Base-by-base conservation (phyloP, 2,113 vertebrate species). In the Scopus umbretta region DNA sequence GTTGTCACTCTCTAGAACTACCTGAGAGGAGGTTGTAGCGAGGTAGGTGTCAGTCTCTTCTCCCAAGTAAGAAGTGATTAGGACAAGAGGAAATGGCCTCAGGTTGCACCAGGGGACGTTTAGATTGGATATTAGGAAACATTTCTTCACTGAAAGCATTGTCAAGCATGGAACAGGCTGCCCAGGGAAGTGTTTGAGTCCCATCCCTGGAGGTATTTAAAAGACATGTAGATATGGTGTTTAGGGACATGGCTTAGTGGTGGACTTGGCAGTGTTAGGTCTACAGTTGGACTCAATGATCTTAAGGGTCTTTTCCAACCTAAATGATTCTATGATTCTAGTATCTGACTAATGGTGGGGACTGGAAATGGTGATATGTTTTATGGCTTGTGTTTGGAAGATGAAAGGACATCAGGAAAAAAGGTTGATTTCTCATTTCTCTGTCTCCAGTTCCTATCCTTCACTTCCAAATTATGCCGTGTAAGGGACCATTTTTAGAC, bases 161-260 rank as follows among this genome's bases (percentile, higher is more conserved):
- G 2, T 20, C 49, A 74, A n/a, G 27, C 20, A 22, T 88, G 80
- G 52, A 63, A 75, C 13, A 79, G 49, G n/a, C 79, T 79, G 36
- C 17, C 17, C 55, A 71, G 66, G 38, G 56, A 55, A 56, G 32
- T 29, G 26, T 38, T 55, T 20, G 30, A 62, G 36, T 43, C 50
- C 32, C 27, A 15, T 42, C 30, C 36, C 34, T 81, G 50, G 22
- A 80, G 10, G 13, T 59, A 78, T 65, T 68, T 80, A n/a, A 61
- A 75, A 73, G n/a, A 32, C 0, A 0, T 9, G 32, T n/a, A 74
- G 30, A 40, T 3, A 1, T 10, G 30, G 22, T 3, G 8, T 21
- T 1, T 47, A 76, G 27, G 13, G 14, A n/a, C 4, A n/a, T 47
- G 20, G 58, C 42, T 91, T 73, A 76, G 25, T 43, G 59, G 30